Evolutionary conservation across 1,140 invertebrate genomes (phyloP).

Genomic region (Apis laboriosa): DNA sequence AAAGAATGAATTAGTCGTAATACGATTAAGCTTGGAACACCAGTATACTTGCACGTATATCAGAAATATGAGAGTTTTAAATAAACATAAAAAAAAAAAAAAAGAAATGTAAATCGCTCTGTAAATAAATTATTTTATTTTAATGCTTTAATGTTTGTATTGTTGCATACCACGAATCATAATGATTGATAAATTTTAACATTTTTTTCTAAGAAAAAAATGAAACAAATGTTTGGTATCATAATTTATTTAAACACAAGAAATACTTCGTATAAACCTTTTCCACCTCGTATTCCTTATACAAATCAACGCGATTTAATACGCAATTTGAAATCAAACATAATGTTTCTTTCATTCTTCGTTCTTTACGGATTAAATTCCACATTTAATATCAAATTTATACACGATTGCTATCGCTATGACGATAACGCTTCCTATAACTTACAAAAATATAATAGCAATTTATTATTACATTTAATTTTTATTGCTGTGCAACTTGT

Average conservation of each 20-base stretch:
- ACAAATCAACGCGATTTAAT: neutral
- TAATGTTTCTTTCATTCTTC: neutral
- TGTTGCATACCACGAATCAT: constrained; percentile 10
- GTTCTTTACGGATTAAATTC: neutral
- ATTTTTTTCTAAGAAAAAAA: neutral
- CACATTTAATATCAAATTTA: constrained; percentile 6
- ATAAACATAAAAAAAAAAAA: neutral
- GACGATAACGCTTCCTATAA: neutral
- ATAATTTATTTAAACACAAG: constrained; percentile 22
- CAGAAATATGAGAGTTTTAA: constrained; percentile 19
- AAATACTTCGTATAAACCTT: constrained; percentile 9
- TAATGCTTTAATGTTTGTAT: constrained; percentile 52
- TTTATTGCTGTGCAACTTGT: neutral
- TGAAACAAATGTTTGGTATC: neutral
- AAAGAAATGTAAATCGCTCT: constrained; percentile 43
- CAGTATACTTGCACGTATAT: constrained; percentile 39
- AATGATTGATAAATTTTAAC: neutral
- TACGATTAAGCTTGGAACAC: constrained; percentile 43
- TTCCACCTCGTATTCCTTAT: neutral
- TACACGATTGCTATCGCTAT: neutral
- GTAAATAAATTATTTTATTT: constrained; percentile 56
- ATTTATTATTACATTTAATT: constrained; percentile 17
- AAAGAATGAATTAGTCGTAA: constrained; percentile 19
- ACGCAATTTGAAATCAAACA: neutral
- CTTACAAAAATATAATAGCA: constrained; percentile 48